These are phyloP conservation scores for Parazoanthus darwini DNA, from an alignment of 92 coral and sea anemone species.

Conservation along the genomic window DNA sequence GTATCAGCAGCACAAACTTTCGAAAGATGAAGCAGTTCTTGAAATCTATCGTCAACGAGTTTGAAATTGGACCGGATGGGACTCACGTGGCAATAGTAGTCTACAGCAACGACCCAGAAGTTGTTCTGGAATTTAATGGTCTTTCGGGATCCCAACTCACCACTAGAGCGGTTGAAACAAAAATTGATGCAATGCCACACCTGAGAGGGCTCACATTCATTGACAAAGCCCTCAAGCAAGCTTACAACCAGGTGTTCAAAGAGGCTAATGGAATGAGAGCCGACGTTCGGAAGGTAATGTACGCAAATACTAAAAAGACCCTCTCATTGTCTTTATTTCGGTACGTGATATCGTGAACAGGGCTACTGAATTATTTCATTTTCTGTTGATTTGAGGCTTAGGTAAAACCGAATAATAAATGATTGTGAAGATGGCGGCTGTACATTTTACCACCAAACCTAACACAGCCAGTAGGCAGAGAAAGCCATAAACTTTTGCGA, in stretches of 20 bases:
- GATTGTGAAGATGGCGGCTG: too few species aligned
- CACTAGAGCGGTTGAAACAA: constrained; percentile 2
- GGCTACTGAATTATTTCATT: too few species aligned
- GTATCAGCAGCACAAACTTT: constrained; percentile 44
- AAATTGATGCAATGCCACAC: constrained; percentile 25
- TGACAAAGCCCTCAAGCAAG: constrained; percentile 34
- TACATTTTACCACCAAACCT: too few species aligned
- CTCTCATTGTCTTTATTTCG: neutral
- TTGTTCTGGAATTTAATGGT: constrained; percentile 18
- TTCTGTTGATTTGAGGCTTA: too few species aligned
- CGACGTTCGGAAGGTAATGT: constrained; percentile 11
- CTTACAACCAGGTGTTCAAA: constrained; percentile 13
- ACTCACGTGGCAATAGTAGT: constrained; percentile 30
- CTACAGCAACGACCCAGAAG: constrained; percentile 24
- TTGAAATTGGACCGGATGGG: constrained; percentile 17
- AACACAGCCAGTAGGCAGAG: too few species aligned
- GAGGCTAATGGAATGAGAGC: constrained; percentile 20
- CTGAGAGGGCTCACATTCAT: constrained; percentile 33
- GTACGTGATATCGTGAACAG: neutral
- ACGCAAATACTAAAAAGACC: neutral
- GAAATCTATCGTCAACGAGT: constrained; percentile 26
- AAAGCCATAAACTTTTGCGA: too few species aligned
- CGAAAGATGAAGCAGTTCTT: constrained; percentile 38
- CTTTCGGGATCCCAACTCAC: constrained; percentile 13
- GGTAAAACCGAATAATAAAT: too few species aligned